phyloP scores from a whole-genome alignment of 1,140 invertebrate genomes.

The Anastrepha obliqua region DNA sequence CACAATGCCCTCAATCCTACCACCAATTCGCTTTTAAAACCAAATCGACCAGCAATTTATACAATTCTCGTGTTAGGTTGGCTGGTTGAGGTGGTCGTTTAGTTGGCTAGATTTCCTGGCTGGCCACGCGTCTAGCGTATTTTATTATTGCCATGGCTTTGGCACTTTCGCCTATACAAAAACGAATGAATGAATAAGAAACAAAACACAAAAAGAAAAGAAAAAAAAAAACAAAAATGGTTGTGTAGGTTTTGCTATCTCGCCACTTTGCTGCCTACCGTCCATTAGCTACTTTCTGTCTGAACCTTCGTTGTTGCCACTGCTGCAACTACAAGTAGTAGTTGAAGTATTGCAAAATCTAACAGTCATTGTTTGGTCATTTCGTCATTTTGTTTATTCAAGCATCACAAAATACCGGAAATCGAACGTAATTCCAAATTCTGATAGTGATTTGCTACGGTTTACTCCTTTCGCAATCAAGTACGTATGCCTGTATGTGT shows the following conservation, averaged over 20 bases:
- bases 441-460: not conserved
- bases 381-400: conserved; percentile 19
- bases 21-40: conserved; percentile 14
- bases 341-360: not conserved
- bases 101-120: not conserved
- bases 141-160: conserved; percentile 9
- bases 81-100: conserved; percentile 24
- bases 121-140: not conserved
- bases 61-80: conserved; percentile 31
- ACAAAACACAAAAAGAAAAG: too few species aligned
- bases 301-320: not conserved
- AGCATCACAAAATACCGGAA: conserved; percentile 9
- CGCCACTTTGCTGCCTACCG: not conserved
- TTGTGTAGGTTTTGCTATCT: not conserved
- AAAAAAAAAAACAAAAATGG: not conserved
- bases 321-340: not conserved
- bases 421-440: conserved; percentile 6
- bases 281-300: not conserved
- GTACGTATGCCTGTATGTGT: not conserved
- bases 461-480: not conserved
- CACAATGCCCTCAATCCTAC: conserved; percentile 12
- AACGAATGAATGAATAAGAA: conserved; percentile 2
- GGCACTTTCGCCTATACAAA: not conserved
- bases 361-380: not conserved
- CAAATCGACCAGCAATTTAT: conserved; percentile 37